These are phyloP conservation scores for Onychomys arenicola DNA, from an alignment of 2,797 vertebrate species.

Conservation along the genomic window DNA sequence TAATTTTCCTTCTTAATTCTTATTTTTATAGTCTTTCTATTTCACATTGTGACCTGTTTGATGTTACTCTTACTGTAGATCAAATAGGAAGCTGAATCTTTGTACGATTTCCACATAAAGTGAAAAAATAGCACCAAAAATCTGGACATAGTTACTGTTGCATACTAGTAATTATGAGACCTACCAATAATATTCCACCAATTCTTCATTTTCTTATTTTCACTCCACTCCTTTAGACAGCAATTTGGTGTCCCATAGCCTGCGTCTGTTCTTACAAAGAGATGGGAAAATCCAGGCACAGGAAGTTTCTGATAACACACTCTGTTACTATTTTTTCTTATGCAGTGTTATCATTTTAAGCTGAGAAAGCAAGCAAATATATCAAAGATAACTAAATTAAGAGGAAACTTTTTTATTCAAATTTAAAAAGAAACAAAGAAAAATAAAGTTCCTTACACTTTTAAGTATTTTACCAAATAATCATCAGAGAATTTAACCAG, in stretches of 20 bases:
- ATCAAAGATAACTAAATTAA: background rate
- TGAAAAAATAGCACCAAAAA: background rate
- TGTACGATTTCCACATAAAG: background rate
- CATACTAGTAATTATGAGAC: background rate
- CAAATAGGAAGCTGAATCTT: background rate
- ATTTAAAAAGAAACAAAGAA: background rate
- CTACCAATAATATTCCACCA: background rate
- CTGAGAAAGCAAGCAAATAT: background rate
- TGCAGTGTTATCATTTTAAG: background rate
- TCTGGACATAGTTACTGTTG: background rate
- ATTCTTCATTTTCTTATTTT: background rate
- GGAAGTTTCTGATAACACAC: background rate
- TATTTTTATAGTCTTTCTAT: background rate
- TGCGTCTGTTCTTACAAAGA: background rate
- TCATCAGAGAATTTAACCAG: background rate
- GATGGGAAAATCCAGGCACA: background rate
- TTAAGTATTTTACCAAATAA: background rate
- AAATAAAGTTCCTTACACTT: background rate
- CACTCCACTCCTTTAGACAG: background rate
- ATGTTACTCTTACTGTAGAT: background rate
- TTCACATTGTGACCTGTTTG: background rate
- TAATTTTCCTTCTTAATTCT: background rate
- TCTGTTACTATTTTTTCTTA: background rate
- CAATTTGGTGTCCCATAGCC: background rate
- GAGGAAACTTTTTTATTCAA: background rate